Percentiles rank a stretch among this genome's conserved stretches.
These are phyloP conservation scores for Scelioninae gen. 2 DNA, from an alignment of 2,888 invertebrate genomes.

Conservation along the genomic window DNA sequence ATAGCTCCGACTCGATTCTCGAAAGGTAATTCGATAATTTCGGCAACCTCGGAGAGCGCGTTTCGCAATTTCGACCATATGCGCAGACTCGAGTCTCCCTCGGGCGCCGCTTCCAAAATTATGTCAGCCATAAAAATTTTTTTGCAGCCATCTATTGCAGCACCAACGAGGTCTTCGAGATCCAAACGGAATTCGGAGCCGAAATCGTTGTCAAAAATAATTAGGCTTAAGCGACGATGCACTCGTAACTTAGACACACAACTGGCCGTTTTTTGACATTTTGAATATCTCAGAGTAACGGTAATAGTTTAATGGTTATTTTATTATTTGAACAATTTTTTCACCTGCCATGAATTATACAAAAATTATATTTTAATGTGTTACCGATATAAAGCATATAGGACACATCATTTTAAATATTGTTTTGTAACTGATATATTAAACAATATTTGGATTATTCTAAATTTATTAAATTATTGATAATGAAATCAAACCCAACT, in stretches of 20 bases:
- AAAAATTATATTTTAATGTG: too few relatives aligned
- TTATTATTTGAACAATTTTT: too few relatives aligned
- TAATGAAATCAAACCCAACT: too few relatives aligned
- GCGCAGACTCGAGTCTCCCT: conserved; percentile 63
- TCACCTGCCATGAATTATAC: too few relatives aligned
- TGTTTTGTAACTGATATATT: too few relatives aligned
- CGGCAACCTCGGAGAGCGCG: conserved; percentile 65
- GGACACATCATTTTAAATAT: too few relatives aligned
- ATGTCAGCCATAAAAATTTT: conserved; percentile 67
- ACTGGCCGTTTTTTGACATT: background rate
- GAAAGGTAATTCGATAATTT: conserved; percentile 70
- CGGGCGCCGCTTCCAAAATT: conserved; percentile 65
- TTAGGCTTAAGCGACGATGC: conserved; percentile 34
- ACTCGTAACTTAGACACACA: conserved; percentile 1
- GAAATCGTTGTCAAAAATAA: conserved; percentile 48
- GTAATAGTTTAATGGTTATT: background rate
- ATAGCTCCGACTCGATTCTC: conserved; percentile 56
- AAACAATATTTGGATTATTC: too few relatives aligned
- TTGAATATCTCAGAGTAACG: background rate
- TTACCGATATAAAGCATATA: too few relatives aligned
- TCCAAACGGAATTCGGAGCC: conserved; percentile 28
- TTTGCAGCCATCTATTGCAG: conserved; percentile 58
- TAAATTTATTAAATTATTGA: too few relatives aligned
- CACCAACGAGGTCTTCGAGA: conserved; percentile 45
- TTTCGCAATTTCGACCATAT: conserved; percentile 69